Evolutionary conservation across 2,888 invertebrate genomes (phyloP).

Genomic region (Lissocephala sabroskyi): DNA sequence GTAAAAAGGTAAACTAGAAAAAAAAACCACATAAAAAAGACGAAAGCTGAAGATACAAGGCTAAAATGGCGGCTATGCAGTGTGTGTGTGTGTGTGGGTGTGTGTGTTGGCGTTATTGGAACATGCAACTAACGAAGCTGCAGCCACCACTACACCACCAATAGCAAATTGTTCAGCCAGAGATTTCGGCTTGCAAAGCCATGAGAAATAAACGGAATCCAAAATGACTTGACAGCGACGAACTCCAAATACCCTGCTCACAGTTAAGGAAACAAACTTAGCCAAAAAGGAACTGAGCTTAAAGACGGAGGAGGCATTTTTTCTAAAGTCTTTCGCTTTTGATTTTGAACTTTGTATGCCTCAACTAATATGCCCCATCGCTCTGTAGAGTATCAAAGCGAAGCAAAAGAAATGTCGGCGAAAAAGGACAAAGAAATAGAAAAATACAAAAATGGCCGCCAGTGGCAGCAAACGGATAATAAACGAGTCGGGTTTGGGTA

Average conservation of each 20-base stretch:
- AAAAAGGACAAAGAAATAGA: slow-evolving; percentile 1
- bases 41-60: slow-evolving; percentile 45
- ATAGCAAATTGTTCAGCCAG: slow-evolving; percentile 18
- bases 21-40: slow-evolving; percentile 7
- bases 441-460: slow-evolving; percentile 15
- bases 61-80: slow-evolving; percentile 24
- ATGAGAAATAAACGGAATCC: slow-evolving; percentile 2
- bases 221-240: not conserved
- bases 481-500: slow-evolving; percentile 45
- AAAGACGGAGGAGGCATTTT: not conserved
- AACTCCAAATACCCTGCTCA: not conserved
- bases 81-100: slow-evolving; percentile 13
- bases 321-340: not conserved
- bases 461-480: slow-evolving; percentile 30
- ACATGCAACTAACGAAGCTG: slow-evolving; percentile 43
- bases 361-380: not conserved
- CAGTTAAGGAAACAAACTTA: not conserved
- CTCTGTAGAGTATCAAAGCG: no score
- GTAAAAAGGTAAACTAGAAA: slow-evolving; percentile 18
- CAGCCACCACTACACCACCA: slow-evolving; percentile 20
- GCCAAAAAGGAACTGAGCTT: not conserved
- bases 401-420: no score
- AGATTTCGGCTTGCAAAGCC: slow-evolving; percentile 5
- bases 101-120: slow-evolving; percentile 5
- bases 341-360: not conserved